Evolutionary conservation across 2,797 vertebrate genomes (phyloP), one percentile per base, ranked within the genome.

Genomic region (Pseudochaenichthys georgianus): DNA sequence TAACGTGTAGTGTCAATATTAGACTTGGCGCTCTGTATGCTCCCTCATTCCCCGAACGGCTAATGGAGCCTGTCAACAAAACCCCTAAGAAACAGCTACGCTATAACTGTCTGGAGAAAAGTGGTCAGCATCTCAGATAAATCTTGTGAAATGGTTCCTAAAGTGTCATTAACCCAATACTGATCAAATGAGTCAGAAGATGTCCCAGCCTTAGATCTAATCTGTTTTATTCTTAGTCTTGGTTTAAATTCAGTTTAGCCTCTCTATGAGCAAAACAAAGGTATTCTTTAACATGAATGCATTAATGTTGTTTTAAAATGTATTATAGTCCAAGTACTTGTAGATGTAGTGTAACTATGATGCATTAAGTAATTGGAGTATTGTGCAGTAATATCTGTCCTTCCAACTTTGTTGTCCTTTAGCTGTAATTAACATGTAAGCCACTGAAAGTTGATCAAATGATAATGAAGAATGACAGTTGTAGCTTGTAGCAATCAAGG

Each of bases 1-100:
- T 70, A 68, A 73, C 65, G 78, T 84, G 79, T 76, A 76, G 67
- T 83, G 90, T 93, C 80, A 94, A 93, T 92, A 93, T 93, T 93
- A 82, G 85, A 86, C 79, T 89, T 92, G 92, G 90, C 89, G 64
- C 70, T 66, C 61, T 58, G 58, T 60, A 47, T 52, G 16, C 68
- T 63, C 60, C 58, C 64, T 83, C 67, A 73, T 71, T 84, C 84
- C 89, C 76, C 78, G 72, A 78, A 74, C 54, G 51, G 68, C 73
- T 87, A 75, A 83, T 88, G 73, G 48, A 42, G 58, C 70, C 17
- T 69, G 74, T 85, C 84, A 86, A 88, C 70, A 84, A 77, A 73
- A 68, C 59, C 42, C 55, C 69, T 77, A 41, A 66, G 63, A 77
- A 51, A 70, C 54, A 66, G 52, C 60, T 54, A 42, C 67, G 58